Evolutionary conservation across 2,888 invertebrate species (phyloP).

Genomic region (Troides oblongomaculatus): DNA sequence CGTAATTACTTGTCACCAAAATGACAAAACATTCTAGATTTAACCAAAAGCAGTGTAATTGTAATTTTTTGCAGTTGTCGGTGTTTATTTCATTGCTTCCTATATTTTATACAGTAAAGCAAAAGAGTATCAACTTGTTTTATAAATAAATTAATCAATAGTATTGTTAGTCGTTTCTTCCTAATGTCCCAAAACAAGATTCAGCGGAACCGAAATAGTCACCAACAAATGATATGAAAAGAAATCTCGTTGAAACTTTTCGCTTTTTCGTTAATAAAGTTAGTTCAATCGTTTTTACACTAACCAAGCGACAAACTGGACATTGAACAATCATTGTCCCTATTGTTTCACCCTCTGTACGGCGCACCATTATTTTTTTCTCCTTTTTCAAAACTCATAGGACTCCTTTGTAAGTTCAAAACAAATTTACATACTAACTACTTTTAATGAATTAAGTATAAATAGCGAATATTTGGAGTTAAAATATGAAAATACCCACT

Average conservation of each 20-base stretch:
- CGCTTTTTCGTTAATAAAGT: conserved; percentile 19
- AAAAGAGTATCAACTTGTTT: background rate
- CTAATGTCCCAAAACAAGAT: background rate
- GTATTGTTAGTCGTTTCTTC: no score
- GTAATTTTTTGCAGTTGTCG: background rate
- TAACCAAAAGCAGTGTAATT: background rate
- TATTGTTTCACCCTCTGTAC: conserved; percentile 20
- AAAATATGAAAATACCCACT: no score
- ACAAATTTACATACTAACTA: conserved; percentile 15
- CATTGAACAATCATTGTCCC: conserved; percentile 27
- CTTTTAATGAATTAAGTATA: background rate
- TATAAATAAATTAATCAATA: no score
- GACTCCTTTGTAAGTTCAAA: conserved; percentile 18
- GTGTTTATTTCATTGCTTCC: background rate
- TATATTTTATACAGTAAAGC: background rate
- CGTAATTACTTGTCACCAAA: conserved; percentile 2
- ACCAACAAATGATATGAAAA: background rate
- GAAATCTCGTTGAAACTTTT: background rate
- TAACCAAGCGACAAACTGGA: conserved; percentile 25
- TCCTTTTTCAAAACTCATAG: conserved; percentile 2
- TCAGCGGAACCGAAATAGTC: background rate
- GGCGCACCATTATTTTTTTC: conserved; percentile 9
- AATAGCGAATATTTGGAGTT: background rate
- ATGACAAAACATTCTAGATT: background rate
- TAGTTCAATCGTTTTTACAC: conserved; percentile 25